A percentile compares a stretch with the other conserved stretches of the same genome.
phyloP scores from a whole-genome alignment of 2,113 vertebrate genomes.

The Crotalus horridus region DNA sequence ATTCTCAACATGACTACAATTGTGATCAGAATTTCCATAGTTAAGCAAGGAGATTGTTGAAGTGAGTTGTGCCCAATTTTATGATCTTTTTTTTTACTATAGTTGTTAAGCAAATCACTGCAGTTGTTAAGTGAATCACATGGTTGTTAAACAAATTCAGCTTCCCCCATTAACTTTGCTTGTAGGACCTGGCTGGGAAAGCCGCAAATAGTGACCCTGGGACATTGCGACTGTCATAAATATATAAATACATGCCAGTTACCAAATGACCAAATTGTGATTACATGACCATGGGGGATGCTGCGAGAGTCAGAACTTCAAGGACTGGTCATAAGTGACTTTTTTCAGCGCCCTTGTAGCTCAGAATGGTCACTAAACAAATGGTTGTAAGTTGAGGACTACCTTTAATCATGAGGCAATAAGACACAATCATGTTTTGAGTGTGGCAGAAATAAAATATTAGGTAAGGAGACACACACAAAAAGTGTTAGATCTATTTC shows the following conservation, averaged over 20 bases:
- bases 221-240: background rate
- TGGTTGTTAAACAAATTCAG: background rate
- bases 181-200: background rate
- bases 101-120: no score
- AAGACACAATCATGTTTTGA: background rate
- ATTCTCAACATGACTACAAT: background rate
- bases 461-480: background rate
- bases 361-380: background rate
- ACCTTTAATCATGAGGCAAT: background rate
- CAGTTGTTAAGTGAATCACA: background rate
- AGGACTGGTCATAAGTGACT: background rate
- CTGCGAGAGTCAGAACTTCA: background rate
- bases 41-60: background rate
- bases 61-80: background rate
- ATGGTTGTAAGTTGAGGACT: background rate
- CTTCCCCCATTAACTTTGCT: background rate
- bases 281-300: background rate
- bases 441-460: background rate
- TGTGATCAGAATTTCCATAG: background rate
- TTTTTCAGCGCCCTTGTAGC: background rate
- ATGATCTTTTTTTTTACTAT: background rate
- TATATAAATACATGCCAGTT: background rate
- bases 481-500: background rate
- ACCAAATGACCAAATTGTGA: background rate
- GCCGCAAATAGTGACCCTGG: background rate